phyloP scores from a whole-genome alignment of 1,140 invertebrate species.

The Hermatobates lingyangjiaoensis region DNA sequence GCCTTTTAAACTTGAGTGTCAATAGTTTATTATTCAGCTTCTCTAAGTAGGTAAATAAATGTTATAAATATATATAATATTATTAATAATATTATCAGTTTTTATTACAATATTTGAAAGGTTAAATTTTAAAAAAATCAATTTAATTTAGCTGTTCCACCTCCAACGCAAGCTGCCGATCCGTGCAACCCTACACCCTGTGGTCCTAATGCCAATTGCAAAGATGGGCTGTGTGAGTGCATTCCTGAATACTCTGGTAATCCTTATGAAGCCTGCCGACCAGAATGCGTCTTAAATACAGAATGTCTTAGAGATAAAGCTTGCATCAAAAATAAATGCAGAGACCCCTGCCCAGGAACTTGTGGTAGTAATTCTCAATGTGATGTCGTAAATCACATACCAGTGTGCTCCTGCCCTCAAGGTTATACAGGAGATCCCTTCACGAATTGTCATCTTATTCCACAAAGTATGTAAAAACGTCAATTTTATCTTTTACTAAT shows the following conservation, averaged over 20 bases:
- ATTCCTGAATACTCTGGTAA: conserved; percentile 52
- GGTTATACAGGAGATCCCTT: conserved; percentile 63
- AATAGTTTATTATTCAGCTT: too few species aligned
- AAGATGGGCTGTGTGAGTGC: conserved; percentile 53
- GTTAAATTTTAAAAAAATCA: not conserved
- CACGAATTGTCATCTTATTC: too few species aligned
- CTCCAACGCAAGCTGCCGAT: conserved; percentile 27
- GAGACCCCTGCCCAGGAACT: conserved; percentile 56
- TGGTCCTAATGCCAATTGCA: conserved; percentile 50
- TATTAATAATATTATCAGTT: too few species aligned
- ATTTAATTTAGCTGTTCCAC: conserved; percentile 11
- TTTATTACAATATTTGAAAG: too few species aligned
- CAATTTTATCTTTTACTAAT: too few species aligned
- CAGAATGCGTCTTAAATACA: conserved; percentile 65
- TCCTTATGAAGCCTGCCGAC: conserved; percentile 43
- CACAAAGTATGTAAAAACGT: too few species aligned
- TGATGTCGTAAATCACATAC: conserved; percentile 46
- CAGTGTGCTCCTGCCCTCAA: conserved; percentile 43
- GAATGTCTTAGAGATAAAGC: conserved; percentile 58
- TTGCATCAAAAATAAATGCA: conserved; percentile 56
- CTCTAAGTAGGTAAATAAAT: too few species aligned
- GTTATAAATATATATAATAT: too few species aligned
- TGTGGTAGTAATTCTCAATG: conserved; percentile 58
- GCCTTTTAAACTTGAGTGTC: too few species aligned
- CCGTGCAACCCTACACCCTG: conserved; percentile 64